phyloP scores from a whole-genome alignment of 92 coral and sea anemone genomes.

The Porites rus region DNA sequence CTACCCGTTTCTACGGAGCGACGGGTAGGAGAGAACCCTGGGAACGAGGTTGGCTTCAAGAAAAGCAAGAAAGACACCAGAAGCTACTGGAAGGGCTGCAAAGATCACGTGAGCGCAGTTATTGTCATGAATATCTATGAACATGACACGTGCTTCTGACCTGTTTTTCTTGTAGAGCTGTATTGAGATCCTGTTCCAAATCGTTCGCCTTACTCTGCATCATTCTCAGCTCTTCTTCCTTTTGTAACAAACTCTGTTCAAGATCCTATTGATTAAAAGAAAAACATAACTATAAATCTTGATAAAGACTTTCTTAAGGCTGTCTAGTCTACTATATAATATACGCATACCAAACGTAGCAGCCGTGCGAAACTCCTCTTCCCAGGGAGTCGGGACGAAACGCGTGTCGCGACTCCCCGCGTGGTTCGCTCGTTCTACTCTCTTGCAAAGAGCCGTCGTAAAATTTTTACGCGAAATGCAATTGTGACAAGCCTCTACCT shows the following conservation, averaged over 20 bases:
- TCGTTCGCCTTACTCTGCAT: conserved; percentile 38
- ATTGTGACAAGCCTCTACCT: neutral
- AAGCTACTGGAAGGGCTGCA: neutral
- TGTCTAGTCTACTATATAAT: neutral
- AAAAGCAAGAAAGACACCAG: neutral
- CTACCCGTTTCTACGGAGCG: no score
- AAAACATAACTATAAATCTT: neutral
- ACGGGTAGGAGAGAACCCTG: no score
- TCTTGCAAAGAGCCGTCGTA: no score
- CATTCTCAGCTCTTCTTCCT: conserved; percentile 46
- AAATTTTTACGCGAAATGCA: no score
- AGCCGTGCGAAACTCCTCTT: no score
- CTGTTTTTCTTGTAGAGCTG: conserved; percentile 52
- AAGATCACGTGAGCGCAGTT: neutral
- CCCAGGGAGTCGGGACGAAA: no score
- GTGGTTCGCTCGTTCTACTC: no score
- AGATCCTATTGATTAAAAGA: conserved; percentile 15
- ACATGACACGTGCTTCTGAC: conserved; percentile 7
- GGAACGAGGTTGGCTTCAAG: no score
- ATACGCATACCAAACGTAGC: no score
- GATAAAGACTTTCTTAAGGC: neutral
- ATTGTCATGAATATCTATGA: neutral
- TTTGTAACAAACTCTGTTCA: conserved; percentile 35
- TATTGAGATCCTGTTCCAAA: conserved; percentile 53
- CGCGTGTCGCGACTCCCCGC: no score